Evolutionary conservation across 2,113 vertebrate genomes (phyloP).

Genomic region (Osmerus mordax): DNA sequence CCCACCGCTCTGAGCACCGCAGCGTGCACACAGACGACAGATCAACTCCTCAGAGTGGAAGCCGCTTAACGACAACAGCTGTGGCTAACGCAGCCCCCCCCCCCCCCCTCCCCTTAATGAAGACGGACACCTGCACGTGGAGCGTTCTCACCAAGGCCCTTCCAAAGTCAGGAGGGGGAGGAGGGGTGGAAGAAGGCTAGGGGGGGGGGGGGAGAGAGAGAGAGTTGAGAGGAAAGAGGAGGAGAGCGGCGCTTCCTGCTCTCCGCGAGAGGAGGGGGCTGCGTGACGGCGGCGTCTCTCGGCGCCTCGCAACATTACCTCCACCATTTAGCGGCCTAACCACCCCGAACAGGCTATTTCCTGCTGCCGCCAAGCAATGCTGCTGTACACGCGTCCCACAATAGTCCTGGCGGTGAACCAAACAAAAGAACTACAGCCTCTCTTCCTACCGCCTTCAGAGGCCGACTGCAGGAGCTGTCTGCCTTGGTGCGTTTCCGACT

Average conservation of each 20-base stretch:
- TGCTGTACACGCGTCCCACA: slow-evolving; percentile 17
- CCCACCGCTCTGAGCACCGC: slow-evolving; percentile 16
- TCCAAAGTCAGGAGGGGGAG: slow-evolving; percentile 24
- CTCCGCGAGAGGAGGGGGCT: background rate
- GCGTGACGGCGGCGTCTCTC: slow-evolving; percentile 27
- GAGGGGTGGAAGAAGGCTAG: background rate
- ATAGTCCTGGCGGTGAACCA: slow-evolving; percentile 15
- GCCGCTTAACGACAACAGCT: slow-evolving; percentile 26
- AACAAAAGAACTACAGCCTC: background rate
- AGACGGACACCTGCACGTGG: background rate
- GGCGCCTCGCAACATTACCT: slow-evolving; percentile 22
- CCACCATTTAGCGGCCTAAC: slow-evolving; percentile 36
- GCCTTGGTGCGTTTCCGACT: background rate
- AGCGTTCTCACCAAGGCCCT: slow-evolving; percentile 1
- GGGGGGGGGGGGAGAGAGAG: background rate
- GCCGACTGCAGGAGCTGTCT: background rate
- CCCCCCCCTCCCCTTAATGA: background rate
- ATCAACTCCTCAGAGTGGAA: slow-evolving; percentile 20
- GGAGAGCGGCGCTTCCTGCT: background rate
- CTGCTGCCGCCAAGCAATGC: slow-evolving; percentile 26
- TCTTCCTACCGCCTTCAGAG: background rate
- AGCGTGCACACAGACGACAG: slow-evolving; percentile 30
- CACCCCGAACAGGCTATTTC: slow-evolving; percentile 34
- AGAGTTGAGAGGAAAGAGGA: background rate
- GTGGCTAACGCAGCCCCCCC: background rate